Base-by-base conservation (phyloP, 1,140 invertebrate genomes). In the Diachasmimorpha longicaudata region DNA sequence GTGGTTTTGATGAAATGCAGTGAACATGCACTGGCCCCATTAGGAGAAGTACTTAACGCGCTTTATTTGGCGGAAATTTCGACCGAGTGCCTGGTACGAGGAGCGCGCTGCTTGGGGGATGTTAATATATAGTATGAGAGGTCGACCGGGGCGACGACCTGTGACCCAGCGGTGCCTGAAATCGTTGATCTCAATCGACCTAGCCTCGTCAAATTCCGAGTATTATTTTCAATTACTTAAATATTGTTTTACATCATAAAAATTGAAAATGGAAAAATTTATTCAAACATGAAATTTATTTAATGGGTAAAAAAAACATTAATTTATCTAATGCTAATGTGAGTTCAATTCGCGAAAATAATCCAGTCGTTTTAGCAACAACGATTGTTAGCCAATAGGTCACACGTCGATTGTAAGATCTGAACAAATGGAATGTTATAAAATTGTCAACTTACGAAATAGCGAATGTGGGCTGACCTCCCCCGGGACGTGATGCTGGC, bases 101-200 rank as follows among this genome's bases (percentile, higher is more conserved):
- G 25, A 48, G 21, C 21, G 31, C 19, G 21, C 19, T 14, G 16
- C 21, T 36, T n/a, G 46, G 11, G 70, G 5, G 39, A 19, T 68
- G 31, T 39, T 14, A 68, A 68, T 68, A 66, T 66, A 68, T 68
- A 68, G 37, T 8, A n/a, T 68, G 66, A 25, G 66, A 37, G 66
- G 66, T 68, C n/a, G 16, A 8, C 25, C 2, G 14, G 84, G 80
- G 55, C 87, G 84, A 86, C 81, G 85, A 88, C 80, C 86, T 85
- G 76, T 88, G 86, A 88, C 86, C 86, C 81, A 85, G 81, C 77
- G 36, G 19, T 66, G 48, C 48, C 48, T 52, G 10, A 63, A 63
- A 31, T 19, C 58, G 80, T 84, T 81, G 80, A 83, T 71, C 70
- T 1, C 79, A 10, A 48, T 52, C 78, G 78, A 82, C 82, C 83